Percentiles rank a stretch among this genome's conserved stretches.
Conservation (phyloP, 2,113 vertebrate genomes). For the Origma solitaria region DNA sequence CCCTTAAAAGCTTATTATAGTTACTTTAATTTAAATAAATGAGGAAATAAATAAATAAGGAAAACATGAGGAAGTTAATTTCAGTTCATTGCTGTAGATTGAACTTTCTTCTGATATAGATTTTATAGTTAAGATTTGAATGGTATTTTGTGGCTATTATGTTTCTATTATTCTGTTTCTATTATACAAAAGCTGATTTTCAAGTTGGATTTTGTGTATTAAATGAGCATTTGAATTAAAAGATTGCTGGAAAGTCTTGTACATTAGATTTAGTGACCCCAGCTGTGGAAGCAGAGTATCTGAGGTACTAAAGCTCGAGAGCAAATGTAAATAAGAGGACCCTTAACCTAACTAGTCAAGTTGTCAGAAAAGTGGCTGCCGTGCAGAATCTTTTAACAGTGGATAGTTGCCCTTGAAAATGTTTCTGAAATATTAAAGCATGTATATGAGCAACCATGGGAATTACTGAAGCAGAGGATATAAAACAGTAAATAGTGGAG, state of each 20-base stretch:
- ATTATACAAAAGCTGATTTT: neutral
- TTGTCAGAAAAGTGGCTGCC: slow-evolving; percentile 33
- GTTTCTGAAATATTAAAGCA: slow-evolving; percentile 56
- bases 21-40: neutral
- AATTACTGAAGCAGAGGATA: slow-evolving; percentile 55
- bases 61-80: neutral
- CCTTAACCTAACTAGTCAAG: slow-evolving; percentile 37
- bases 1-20: neutral
- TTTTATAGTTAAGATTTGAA: neutral
- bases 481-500: slow-evolving; percentile 55
- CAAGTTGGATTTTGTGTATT: neutral
- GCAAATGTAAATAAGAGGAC: slow-evolving; percentile 35
- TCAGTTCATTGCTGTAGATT: neutral
- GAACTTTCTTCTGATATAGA: neutral
- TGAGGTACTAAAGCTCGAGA: neutral
- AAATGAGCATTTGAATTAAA: neutral
- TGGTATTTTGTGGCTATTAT: neutral
- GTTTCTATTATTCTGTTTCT: neutral
- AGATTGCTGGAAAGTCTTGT: neutral
- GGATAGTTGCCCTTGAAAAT: slow-evolving; percentile 64
- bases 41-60: neutral
- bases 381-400: slow-evolving; percentile 7
- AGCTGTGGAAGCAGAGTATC: neutral
- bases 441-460: slow-evolving; percentile 27
- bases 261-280: neutral